A percentile compares a stretch with the other conserved stretches of the same genome.
phyloP scores from a whole-genome alignment of 2,113 vertebrate genomes.

The Labeo catla region DNA sequence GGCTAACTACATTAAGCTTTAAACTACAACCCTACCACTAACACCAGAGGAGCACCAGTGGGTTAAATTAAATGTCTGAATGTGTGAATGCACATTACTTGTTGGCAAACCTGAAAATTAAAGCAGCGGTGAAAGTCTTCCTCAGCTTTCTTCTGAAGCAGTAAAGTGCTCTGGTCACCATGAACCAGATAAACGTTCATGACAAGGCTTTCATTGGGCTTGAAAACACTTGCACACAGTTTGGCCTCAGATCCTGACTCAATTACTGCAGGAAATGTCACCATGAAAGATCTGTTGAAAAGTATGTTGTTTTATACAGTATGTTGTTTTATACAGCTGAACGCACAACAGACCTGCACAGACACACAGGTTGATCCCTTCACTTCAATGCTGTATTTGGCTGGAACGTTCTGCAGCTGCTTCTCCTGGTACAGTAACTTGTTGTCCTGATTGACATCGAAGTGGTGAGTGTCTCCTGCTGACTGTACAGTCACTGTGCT shows the following conservation, averaged over 20 bases:
- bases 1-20: too few species aligned
- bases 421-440: too few species aligned
- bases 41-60: too few species aligned
- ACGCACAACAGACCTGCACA: constrained; percentile 70
- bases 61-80: background rate
- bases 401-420: too few species aligned
- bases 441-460: too few species aligned
- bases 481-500: too few species aligned
- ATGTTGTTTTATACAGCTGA: background rate
- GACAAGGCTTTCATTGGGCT: constrained; percentile 65
- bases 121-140: constrained; percentile 63
- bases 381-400: constrained; percentile 30
- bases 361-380: constrained; percentile 75
- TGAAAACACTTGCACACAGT: constrained; percentile 67
- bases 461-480: too few species aligned
- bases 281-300: constrained; percentile 59
- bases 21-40: too few species aligned
- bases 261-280: constrained; percentile 70
- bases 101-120: constrained; percentile 59
- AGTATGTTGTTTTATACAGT: background rate
- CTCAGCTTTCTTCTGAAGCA: constrained; percentile 35
- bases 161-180: constrained; percentile 20
- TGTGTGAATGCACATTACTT: background rate
- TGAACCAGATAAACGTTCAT: constrained; percentile 63
- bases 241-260: constrained; percentile 65